Percentiles rank a stretch among this genome's conserved stretches.
These are phyloP conservation scores for Zosterops hypoxanthus DNA, from an alignment of 2,113 vertebrate species.

Conservation along the genomic window DNA sequence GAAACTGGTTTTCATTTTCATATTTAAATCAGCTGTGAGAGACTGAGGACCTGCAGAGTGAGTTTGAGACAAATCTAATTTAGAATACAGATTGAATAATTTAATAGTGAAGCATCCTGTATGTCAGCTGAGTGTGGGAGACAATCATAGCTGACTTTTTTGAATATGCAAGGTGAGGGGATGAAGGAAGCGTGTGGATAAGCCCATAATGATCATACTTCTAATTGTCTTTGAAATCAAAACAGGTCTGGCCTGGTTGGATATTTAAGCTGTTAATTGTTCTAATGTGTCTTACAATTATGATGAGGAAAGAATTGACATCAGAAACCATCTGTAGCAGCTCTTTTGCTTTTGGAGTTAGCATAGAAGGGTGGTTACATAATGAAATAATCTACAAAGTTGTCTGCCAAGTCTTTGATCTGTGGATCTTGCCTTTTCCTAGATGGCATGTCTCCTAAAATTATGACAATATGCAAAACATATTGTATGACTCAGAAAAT, in stretches of 20 bases:
- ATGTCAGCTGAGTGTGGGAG: background rate
- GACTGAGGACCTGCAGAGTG: background rate
- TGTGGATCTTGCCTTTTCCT: background rate
- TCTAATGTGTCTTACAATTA: background rate
- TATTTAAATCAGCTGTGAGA: background rate
- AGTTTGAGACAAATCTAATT: background rate
- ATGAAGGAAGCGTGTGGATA: background rate
- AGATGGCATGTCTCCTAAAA: background rate
- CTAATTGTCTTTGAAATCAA: background rate
- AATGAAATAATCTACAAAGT: background rate
- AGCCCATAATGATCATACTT: background rate
- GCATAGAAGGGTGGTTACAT: background rate
- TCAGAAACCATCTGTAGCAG: background rate
- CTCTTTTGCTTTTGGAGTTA: background rate
- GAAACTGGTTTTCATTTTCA: background rate
- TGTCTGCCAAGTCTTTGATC: constrained; percentile 28
- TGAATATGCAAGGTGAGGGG: background rate
- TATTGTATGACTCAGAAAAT: background rate
- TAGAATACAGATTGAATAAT: background rate
- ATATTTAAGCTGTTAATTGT: background rate
- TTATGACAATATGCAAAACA: background rate
- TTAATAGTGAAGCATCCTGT: background rate
- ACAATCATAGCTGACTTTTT: background rate
- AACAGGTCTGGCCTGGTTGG: background rate
- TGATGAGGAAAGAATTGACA: background rate